Conservation (phyloP, 2,797 vertebrate genomes). For the Phoxinus dragarum region DNA sequence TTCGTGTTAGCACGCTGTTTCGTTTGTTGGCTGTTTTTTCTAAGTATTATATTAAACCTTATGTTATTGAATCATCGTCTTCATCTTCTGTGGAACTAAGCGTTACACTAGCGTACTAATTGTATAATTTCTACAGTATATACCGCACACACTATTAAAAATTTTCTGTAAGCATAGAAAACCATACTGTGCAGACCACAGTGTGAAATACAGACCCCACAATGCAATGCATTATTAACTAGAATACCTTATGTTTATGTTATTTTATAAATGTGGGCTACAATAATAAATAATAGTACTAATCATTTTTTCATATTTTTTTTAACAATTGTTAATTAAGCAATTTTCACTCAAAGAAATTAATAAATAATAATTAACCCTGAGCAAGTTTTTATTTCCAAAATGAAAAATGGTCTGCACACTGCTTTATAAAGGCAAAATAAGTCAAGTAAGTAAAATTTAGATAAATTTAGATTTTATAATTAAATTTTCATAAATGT, state of each 20-base stretch:
- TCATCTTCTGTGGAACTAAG: too few species aligned
- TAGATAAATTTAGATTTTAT: neutral
- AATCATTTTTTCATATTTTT: neutral
- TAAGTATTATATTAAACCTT: too few species aligned
- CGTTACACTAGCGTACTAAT: neutral
- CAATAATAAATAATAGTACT: neutral
- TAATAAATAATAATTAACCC: too few species aligned
- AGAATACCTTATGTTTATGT: neutral
- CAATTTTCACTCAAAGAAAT: too few species aligned
- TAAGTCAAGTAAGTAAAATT: neutral
- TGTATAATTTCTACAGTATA: neutral
- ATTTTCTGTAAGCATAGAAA: neutral
- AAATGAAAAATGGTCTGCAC: too few species aligned
- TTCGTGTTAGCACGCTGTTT: too few species aligned
- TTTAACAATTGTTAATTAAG: too few species aligned
- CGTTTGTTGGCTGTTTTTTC: too few species aligned
- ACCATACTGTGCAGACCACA: neutral
- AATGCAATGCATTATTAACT: neutral
- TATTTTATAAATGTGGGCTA: neutral
- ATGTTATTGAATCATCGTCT: too few species aligned
- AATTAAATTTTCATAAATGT: neutral
- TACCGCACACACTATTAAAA: neutral
- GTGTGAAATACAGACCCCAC: neutral
- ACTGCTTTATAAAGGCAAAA: neutral
- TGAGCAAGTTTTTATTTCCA: too few species aligned